Percentiles rank a stretch among this genome's conserved stretches.
These are phyloP conservation scores for Hydractinia echinata DNA, from an alignment of 30 jellyfish, hydroid and myxozoan species.

Conservation along the genomic window DNA sequence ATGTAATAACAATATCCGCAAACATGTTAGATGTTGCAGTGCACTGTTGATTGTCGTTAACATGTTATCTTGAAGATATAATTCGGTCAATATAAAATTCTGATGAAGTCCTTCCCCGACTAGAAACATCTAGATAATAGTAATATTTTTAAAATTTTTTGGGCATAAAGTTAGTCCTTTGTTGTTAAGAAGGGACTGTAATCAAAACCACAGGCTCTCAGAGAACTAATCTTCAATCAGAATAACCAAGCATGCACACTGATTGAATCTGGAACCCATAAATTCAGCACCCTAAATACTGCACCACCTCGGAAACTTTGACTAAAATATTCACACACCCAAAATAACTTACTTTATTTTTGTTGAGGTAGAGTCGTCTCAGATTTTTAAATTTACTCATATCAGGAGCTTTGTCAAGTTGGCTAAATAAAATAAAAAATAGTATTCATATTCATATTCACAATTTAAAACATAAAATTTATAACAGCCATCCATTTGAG, in stretches of 20 bases:
- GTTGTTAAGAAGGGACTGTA: no score
- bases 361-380: conserved; percentile 53
- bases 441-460: no score
- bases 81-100: conserved; percentile 54
- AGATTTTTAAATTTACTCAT: conserved; percentile 44
- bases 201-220: no score
- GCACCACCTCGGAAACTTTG: background rate
- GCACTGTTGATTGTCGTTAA: conserved; percentile 47
- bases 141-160: background rate
- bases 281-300: no score
- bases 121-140: conserved; percentile 28
- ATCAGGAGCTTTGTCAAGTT: conserved; percentile 48
- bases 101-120: conserved; percentile 35
- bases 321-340: background rate
- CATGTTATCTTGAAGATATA: conserved; percentile 57
- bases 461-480: no score
- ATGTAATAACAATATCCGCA: conserved; percentile 51
- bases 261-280: no score
- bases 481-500: no score
- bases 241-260: no score
- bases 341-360: conserved; percentile 38
- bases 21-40: conserved; percentile 45
- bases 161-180: background rate
- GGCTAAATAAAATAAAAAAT: conserved; percentile 24
- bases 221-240: no score